Evolutionary conservation across 2,888 invertebrate species (phyloP), one percentile per base, ranked within the genome.

Genomic region (Lamellibrachia satsuma): DNA sequence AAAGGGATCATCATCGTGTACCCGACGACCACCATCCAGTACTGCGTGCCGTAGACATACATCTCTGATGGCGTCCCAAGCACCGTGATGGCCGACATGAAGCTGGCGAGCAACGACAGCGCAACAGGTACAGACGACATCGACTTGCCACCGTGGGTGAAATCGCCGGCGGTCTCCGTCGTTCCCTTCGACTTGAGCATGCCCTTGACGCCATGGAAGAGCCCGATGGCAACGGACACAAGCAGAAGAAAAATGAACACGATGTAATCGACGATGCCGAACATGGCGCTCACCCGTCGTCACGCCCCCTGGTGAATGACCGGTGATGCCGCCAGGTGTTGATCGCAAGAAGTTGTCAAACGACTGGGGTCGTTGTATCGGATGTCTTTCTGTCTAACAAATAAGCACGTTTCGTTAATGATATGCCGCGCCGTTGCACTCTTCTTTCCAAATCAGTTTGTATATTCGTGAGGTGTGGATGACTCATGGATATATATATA

Each of bases 51-150:
- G 92, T 90, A 93, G n/a, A 91, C 91, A 93, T 96, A 96, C 93
- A 96, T 95, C 94, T 96, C 96, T 11, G 96, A 95, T 90, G 96
- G 96, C 3, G 95, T 95, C 39, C 39, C 39, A 39, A 39, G 39
- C 39, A 39, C 39, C 39, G 39, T 39, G 39, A 39, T 39, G 39
- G 39, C 39, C 39, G 39, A 39, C 39, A 39, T 39, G 39, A 39
- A 39, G 39, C 39, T 7, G 55, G 96, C 96, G 90, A 96, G 94
- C 90, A 96, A 94, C 22, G 96, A 96, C 93, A 96, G 94, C 1
- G 96, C 94, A n/a, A 96, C 96, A 0, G 96, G 96, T 1, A 94
- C 22, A 0, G 95, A 94, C 90, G 94, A 94, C 96, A 96, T 96
- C 92, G 95, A 95, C 9, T 95, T 95, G 7, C 95, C 95, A 1